phyloP scores from a whole-genome alignment of 2,888 invertebrate species.

The Litoditis marina region DNA sequence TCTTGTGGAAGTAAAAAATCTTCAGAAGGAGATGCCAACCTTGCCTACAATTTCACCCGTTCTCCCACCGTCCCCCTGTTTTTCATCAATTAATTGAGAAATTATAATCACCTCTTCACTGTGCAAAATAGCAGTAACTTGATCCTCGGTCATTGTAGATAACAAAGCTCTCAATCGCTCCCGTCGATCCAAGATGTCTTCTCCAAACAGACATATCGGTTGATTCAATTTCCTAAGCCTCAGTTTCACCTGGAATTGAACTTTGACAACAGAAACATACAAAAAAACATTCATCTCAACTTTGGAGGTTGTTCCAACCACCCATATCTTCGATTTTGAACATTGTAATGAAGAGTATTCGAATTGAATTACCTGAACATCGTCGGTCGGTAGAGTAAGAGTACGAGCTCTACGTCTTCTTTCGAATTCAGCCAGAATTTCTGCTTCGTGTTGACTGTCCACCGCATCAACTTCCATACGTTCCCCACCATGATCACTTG shows the following conservation, averaged over 20 bases:
- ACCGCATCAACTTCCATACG: slow-evolving; percentile 29
- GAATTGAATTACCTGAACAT: slow-evolving; percentile 74
- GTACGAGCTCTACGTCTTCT: slow-evolving; percentile 83
- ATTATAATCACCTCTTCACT: slow-evolving; percentile 75
- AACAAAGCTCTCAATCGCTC: slow-evolving; percentile 84
- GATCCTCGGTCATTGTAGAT: slow-evolving; percentile 70
- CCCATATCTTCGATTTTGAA: background rate
- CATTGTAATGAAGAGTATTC: too few relatives aligned
- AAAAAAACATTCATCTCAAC: too few relatives aligned
- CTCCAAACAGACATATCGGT: slow-evolving; percentile 95
- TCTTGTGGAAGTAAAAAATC: too few relatives aligned
- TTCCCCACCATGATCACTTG: slow-evolving; percentile 14
- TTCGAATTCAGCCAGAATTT: slow-evolving; percentile 88
- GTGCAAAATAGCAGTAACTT: slow-evolving; percentile 65
- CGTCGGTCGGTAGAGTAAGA: slow-evolving; percentile 95
- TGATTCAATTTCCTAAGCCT: slow-evolving; percentile 87
- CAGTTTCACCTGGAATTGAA: slow-evolving; percentile 71
- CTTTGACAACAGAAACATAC: background rate
- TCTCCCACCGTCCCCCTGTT: too few relatives aligned
- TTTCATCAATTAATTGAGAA: too few relatives aligned
- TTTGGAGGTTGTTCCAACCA: background rate
- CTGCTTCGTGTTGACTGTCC: slow-evolving; percentile 27
- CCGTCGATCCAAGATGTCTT: slow-evolving; percentile 93
- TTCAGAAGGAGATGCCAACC: background rate
- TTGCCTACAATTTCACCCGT: too few relatives aligned